These are phyloP conservation scores for Darevskia nairensis DNA, from an alignment of 2,797 vertebrate genomes.

Conservation along the genomic window DNA sequence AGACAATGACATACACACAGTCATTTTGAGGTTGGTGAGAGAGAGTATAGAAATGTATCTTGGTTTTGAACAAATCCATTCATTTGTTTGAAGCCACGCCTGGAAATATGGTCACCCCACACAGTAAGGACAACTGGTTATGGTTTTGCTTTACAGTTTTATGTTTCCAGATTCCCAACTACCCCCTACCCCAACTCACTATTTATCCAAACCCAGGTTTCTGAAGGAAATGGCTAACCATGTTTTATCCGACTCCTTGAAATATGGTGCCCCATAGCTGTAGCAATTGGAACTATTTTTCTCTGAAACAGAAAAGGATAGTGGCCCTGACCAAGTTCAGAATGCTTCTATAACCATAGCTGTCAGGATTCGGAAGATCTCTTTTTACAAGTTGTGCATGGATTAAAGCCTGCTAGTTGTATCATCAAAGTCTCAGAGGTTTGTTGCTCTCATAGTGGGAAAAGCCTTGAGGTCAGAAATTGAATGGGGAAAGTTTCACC, in stretches of 20 bases:
- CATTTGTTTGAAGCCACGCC: neutral
- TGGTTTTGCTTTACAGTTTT: neutral
- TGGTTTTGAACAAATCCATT: neutral
- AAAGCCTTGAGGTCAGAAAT: constrained; percentile 8
- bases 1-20: neutral
- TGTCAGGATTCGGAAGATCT: no score
- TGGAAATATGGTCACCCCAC: no score
- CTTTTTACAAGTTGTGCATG: neutral
- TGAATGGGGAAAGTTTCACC: neutral
- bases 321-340: neutral
- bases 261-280: neutral
- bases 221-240: neutral
- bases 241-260: neutral
- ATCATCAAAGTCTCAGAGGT: constrained; percentile 12
- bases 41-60: neutral
- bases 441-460: neutral
- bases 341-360: neutral
- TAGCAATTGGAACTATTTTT: neutral
- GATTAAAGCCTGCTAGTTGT: neutral
- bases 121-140: no score
- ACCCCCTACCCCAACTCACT: neutral
- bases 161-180: neutral
- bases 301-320: neutral
- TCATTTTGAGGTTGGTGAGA: neutral
- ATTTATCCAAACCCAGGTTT: neutral